Percentiles rank a stretch among this genome's conserved stretches.
Conservation (phyloP, 2,888 invertebrate species). For the Hanleya hanleyi region DNA sequence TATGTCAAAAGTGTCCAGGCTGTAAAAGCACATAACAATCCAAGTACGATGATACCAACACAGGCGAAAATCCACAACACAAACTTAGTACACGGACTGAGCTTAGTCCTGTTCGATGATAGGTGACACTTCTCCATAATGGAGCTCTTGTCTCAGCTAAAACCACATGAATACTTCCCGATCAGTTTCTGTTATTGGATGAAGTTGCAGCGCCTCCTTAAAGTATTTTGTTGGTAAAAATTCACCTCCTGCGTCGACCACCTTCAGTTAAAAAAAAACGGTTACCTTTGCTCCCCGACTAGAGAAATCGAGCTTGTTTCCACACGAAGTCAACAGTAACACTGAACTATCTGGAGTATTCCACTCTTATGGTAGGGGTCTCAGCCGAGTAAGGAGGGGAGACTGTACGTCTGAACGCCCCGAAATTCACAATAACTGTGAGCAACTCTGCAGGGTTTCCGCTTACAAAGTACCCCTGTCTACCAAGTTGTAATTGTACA, state of each 20-base stretch:
- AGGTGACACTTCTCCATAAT: not conserved
- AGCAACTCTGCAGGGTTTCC: not conserved
- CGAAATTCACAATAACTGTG: constrained; percentile 3
- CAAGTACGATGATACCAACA: constrained; percentile 38
- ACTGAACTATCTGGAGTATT: not conserved
- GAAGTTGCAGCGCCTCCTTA: too few species aligned
- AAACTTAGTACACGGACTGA: constrained; percentile 32
- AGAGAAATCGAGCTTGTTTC: too few species aligned
- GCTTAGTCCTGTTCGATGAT: not conserved
- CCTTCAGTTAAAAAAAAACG: too few species aligned
- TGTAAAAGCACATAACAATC: constrained; percentile 35
- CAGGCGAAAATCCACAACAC: constrained; percentile 42
- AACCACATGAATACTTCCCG: not conserved
- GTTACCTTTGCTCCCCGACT: too few species aligned
- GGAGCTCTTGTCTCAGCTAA: not conserved
- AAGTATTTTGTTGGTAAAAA: too few species aligned
- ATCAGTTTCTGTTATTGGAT: too few species aligned
- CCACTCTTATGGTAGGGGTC: not conserved
- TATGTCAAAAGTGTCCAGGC: constrained; percentile 41
- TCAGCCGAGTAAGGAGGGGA: not conserved
- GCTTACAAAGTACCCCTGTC: not conserved
- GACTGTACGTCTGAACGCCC: constrained; percentile 1
- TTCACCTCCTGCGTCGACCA: too few species aligned
- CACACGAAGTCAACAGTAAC: not conserved
- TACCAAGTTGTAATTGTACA: constrained; percentile 1